These are phyloP conservation scores for Temnothorax ravouxi DNA, from an alignment of 2,888 invertebrate species.

Conservation along the genomic window DNA sequence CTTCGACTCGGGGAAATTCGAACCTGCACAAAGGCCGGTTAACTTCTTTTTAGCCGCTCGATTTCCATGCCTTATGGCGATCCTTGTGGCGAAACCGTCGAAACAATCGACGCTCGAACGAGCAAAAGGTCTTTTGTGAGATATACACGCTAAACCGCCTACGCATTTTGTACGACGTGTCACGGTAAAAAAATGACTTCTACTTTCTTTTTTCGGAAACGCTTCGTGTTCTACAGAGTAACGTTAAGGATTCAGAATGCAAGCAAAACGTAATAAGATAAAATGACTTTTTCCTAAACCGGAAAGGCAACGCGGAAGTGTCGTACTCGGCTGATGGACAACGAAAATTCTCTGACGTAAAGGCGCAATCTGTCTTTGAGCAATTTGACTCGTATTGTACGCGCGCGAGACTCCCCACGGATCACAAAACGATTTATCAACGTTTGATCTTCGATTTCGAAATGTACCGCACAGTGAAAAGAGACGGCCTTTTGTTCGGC, in stretches of 20 bases:
- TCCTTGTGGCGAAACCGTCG: constrained; percentile 65
- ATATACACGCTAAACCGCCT: background rate
- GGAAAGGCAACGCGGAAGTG: constrained; percentile 30
- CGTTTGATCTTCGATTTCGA: constrained; percentile 53
- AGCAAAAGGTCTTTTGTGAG: constrained; percentile 24
- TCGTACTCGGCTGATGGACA: background rate
- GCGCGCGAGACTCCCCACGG: constrained; percentile 45
- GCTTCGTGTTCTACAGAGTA: background rate
- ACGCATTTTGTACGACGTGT: background rate
- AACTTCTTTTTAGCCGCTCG: constrained; percentile 70
- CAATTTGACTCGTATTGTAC: constrained; percentile 56
- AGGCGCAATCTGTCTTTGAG: constrained; percentile 17
- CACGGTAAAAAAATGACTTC: background rate
- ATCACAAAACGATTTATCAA: constrained; percentile 63
- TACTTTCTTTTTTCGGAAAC: background rate
- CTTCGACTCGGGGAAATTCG: constrained; percentile 68
- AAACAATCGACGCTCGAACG: constrained; percentile 65
- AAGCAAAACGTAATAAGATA: background rate
- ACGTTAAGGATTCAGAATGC: background rate
- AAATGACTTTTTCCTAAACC: background rate
- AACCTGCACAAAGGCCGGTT: constrained; percentile 66
- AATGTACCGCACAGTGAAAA: constrained; percentile 42
- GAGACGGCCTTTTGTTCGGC: constrained; percentile 50
- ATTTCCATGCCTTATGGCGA: constrained; percentile 68
- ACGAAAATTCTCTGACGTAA: background rate